These are phyloP conservation scores for Noctilio leporinus DNA, from an alignment of 2,113 vertebrate species.

Conservation along the genomic window DNA sequence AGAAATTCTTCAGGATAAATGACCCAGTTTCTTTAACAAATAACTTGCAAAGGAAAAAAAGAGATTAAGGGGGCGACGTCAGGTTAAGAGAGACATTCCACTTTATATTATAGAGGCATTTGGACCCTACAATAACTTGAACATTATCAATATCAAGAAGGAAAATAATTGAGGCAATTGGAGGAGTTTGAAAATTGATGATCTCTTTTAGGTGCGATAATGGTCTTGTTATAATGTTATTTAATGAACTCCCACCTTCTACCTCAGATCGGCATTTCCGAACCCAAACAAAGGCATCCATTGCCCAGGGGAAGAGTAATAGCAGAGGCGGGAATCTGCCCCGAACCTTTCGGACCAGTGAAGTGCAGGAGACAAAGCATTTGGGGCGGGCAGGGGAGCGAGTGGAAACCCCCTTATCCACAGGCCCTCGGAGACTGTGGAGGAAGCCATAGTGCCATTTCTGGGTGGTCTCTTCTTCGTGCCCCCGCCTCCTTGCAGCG, in stretches of 20 bases:
- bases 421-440: not conserved
- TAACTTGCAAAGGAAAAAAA: not conserved
- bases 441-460: accelerated
- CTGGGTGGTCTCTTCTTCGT: not conserved
- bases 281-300: not conserved
- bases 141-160: not conserved
- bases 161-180: not conserved
- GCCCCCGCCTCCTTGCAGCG: not conserved
- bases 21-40: constrained; percentile 30
- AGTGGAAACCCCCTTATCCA: not conserved
- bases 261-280: not conserved
- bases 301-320: not conserved
- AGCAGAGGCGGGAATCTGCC: not conserved
- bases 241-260: not conserved
- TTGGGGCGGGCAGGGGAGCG: not conserved
- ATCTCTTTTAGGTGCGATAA: not conserved
- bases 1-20: constrained; percentile 38
- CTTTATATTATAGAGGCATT: not conserved
- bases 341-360: not conserved
- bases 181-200: not conserved
- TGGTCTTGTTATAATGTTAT: not conserved
- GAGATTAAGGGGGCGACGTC: not conserved
- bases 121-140: not conserved
- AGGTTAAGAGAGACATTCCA: constrained; percentile 1
- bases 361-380: too few relatives aligned